phyloP scores from a whole-genome alignment of 2,113 vertebrate species.

The Cavia aperea region DNA sequence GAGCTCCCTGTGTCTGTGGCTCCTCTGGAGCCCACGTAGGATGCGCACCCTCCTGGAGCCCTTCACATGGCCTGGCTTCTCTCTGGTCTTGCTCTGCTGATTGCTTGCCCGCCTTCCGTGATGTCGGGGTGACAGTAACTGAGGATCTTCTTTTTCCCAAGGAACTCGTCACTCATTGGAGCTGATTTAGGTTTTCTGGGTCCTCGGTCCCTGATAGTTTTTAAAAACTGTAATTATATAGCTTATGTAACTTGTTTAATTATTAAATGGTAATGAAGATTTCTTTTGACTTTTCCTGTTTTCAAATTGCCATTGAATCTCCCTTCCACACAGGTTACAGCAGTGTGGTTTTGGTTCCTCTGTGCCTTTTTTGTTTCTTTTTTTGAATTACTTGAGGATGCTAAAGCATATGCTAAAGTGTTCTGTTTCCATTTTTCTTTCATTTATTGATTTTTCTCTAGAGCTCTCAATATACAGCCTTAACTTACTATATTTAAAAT shows the following conservation, averaged over 20 bases:
- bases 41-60: neutral
- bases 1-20: neutral
- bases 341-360: neutral
- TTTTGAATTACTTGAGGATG: neutral
- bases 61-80: neutral
- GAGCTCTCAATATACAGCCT: neutral
- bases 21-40: neutral
- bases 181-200: neutral
- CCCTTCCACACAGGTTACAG: neutral
- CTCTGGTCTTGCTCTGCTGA: neutral
- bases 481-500: neutral
- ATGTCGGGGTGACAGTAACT: neutral
- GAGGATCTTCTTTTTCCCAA: neutral
- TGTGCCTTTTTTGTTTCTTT: neutral
- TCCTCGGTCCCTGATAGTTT: neutral
- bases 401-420: neutral
- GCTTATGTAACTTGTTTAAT: neutral
- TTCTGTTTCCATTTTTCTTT: slow-evolving; percentile 6
- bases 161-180: neutral
- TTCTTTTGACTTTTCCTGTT: neutral
- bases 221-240: neutral
- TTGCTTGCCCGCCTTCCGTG: neutral
- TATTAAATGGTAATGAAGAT: neutral
- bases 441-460: slow-evolving; percentile 3
- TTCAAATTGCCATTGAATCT: neutral